These are phyloP conservation scores for Temnothorax ravouxi DNA, from an alignment of 2,888 invertebrate genomes.

Conservation along the genomic window DNA sequence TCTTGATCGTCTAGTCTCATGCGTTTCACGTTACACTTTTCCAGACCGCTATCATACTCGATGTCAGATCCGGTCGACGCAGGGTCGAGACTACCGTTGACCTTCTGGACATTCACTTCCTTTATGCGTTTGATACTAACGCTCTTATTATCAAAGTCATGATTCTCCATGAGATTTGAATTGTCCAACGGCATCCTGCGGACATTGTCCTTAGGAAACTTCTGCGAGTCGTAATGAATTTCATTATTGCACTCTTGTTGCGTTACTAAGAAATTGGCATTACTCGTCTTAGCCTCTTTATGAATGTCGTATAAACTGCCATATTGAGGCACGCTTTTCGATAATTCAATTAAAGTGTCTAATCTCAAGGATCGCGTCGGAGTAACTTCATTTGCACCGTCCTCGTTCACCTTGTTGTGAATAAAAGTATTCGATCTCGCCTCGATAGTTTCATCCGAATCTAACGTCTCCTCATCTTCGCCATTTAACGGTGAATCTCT, in stretches of 20 bases:
- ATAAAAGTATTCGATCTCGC: slow-evolving; percentile 81
- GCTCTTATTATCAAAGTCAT: slow-evolving; percentile 86
- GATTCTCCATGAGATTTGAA: slow-evolving; percentile 85
- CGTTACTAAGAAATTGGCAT: slow-evolving; percentile 87
- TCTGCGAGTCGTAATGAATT: slow-evolving; percentile 88
- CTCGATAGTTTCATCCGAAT: slow-evolving; percentile 82
- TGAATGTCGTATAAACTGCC: slow-evolving; percentile 87
- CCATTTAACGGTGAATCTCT: slow-evolving; percentile 81
- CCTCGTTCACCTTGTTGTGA: slow-evolving; percentile 81
- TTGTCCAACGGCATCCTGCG: slow-evolving; percentile 85
- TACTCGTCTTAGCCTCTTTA: slow-evolving; percentile 89
- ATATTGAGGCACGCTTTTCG: slow-evolving; percentile 80
- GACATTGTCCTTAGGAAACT: slow-evolving; percentile 87
- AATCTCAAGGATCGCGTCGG: slow-evolving; percentile 71
- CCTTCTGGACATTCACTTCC: slow-evolving; percentile 86
- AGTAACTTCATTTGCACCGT: slow-evolving; percentile 68
- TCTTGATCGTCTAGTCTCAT: slow-evolving; percentile 85
- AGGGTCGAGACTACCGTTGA: slow-evolving; percentile 79
- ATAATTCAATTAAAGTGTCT: slow-evolving; percentile 75
- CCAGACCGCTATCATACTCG: slow-evolving; percentile 82
- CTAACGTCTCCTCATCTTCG: slow-evolving; percentile 80
- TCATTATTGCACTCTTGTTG: slow-evolving; percentile 86
- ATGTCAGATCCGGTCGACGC: slow-evolving; percentile 81
- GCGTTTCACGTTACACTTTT: slow-evolving; percentile 85
- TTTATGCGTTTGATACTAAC: slow-evolving; percentile 86